Evolutionary conservation across 1,140 invertebrate species (phyloP).

Genomic region (Aphidius gifuensis): DNA sequence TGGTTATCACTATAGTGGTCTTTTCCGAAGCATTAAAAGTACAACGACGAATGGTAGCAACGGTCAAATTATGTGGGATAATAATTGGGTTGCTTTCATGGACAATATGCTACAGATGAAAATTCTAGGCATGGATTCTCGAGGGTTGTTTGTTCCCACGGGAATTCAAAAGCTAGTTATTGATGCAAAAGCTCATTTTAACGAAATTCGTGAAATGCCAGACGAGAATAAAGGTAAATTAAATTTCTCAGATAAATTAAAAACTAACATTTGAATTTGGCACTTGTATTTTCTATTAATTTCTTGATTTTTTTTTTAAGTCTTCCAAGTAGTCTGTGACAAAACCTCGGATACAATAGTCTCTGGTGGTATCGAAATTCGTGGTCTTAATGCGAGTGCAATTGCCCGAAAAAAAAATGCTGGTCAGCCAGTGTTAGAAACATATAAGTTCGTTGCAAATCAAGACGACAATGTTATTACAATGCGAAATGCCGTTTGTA

Average conservation of each 20-base stretch:
- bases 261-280: not conserved
- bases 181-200: constrained; percentile 67
- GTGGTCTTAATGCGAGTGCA: constrained; percentile 75
- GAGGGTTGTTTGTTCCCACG: constrained; percentile 79
- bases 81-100: constrained; percentile 90
- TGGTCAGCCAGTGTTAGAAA: constrained; percentile 68
- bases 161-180: constrained; percentile 77
- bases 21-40: constrained; percentile 67
- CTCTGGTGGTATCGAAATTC: constrained; percentile 80
- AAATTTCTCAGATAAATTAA: constrained; percentile 12
- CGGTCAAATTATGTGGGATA: constrained; percentile 65
- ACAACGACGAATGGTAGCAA: constrained; percentile 51
- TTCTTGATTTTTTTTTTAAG: constrained; percentile 27
- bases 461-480: constrained; percentile 34
- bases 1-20: constrained; percentile 86
- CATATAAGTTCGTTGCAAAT: constrained; percentile 68
- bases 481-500: constrained; percentile 54
- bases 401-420: constrained; percentile 67
- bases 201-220: constrained; percentile 44
- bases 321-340: constrained; percentile 54
- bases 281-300: constrained; percentile 6
- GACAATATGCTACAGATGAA: constrained; percentile 90
- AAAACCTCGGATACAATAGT: constrained; percentile 48
- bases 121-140: constrained; percentile 71
- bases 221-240: constrained; percentile 39